Evolutionary conservation across 2,888 invertebrate species (phyloP), one percentile per base, ranked within the genome.

Genomic region (Salticus scenicus): DNA sequence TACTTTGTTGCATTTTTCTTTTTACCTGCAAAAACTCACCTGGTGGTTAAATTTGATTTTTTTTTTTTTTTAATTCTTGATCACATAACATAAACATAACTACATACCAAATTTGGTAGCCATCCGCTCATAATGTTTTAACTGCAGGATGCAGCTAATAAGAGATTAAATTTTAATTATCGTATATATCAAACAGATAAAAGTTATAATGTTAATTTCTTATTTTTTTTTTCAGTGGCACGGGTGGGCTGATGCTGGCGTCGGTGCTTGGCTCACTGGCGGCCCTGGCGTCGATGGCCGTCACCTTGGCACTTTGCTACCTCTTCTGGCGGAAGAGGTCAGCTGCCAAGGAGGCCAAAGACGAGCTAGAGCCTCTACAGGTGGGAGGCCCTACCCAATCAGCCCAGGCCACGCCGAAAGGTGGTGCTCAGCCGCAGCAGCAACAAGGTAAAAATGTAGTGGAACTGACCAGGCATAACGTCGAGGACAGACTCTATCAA

Each of bases 401-500:
- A 81, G 88, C 83, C 86, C 89, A 76, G 92, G 77, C 78, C 10
- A 73, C 84, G 10, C 57, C 57, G 31, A 76, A 72, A 31, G 71
- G 66, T 8, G 24, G 47, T 20, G 64, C 63, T 20, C 70, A 69
- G 37, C 47, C 63, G 7, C 64, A 64, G 28, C 73, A 81, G 69
- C 42, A 42, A 8, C 90, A 93, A 89, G 82, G 89, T 88, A 69
- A 90, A 90, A 73, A 90, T 89, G 85, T 89, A 87, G 89, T 90
- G 87, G 89, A 90, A 88, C 89, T 90, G 89, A 90, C 91, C 89
- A 87, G 90, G 89, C 90, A 91, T 89, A 91, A 92, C 90, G 90
- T 92, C 92, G 91, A 95, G 91, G 91, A 92, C 94, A 67, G 94
- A 94, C 2, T 94, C 94, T 91, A 95, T 94, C 92, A 95, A 95